phyloP scores from a whole-genome alignment of 1,140 invertebrate species.

The Gonatopus flavifemur region DNA sequence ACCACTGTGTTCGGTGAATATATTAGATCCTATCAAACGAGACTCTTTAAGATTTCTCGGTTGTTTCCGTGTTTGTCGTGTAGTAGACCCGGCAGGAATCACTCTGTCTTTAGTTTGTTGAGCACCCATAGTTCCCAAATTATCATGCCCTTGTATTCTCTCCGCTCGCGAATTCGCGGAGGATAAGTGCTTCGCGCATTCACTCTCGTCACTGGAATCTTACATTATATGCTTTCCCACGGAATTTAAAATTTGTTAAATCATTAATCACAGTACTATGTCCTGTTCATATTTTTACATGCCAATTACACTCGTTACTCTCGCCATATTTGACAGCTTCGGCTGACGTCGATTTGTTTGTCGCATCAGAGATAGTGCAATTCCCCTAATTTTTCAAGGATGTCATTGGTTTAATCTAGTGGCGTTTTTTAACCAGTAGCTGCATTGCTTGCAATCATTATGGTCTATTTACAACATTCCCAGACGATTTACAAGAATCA shows the following conservation, averaged over 20 bases:
- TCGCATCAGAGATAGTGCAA: constrained; percentile 2
- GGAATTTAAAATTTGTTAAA: neutral
- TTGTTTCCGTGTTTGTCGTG: constrained; percentile 69
- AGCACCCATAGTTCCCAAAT: constrained; percentile 72
- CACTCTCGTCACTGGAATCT: constrained; percentile 5
- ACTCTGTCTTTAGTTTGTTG: constrained; percentile 85
- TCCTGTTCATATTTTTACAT: constrained; percentile 37
- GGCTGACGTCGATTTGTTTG: constrained; percentile 59
- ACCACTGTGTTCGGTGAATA: constrained; percentile 90
- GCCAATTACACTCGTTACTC: constrained; percentile 32
- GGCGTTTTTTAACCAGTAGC: too few relatives aligned
- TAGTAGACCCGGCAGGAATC: constrained; percentile 66
- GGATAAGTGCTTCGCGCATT: constrained; percentile 5
- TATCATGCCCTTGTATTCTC: constrained; percentile 41
- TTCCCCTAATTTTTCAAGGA: neutral
- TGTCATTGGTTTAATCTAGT: neutral
- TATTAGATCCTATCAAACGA: constrained; percentile 79
- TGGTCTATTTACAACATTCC: too few relatives aligned
- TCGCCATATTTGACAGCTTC: constrained; percentile 61
- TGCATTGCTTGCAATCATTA: too few relatives aligned
- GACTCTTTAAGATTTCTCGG: constrained; percentile 74
- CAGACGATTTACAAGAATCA: too few relatives aligned
- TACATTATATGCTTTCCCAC: constrained; percentile 2
- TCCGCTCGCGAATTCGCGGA: constrained; percentile 11
- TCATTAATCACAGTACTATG: constrained; percentile 6